Evolutionary conservation across 2,888 invertebrate genomes (phyloP), one percentile per base, ranked within the genome.

Genomic region (Drosophila niveifrons): DNA sequence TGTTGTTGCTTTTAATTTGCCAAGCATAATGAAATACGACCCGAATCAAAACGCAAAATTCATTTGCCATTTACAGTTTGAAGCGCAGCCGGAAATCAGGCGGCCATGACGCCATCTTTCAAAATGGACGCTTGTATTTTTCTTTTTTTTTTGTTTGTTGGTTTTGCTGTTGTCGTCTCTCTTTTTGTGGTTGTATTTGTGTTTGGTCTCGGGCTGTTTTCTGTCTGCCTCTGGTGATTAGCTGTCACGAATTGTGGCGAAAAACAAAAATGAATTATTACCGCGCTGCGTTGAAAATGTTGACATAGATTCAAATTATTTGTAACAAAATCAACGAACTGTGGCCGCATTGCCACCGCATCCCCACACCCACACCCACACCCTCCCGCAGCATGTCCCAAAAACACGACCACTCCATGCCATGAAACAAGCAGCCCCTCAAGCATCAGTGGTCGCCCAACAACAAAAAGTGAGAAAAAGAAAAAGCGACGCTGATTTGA

Each of bases 271-370:
- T 85, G 84, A 85, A 88, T 88, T 85, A 85, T 85, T 85, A 74
- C 81, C 70, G 73, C 74, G 76, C 66, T 57, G 76, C 69, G 74
- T 57, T 72, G 74, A 69, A 74, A 84, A 75, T 88, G 85, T 82
- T 88, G 84, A 88, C 86, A 88, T 85, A 88, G 86, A 84, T 85
- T 84, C 86, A 85, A 88, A 84, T 84, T 85, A 85, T 88, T 88
- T 86, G 78, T 88, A 72, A 85, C 82, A 68, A 76, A 85, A 64
- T 73, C 84, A 88, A 86, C 86, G 84, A 84, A 76, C 80, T 78
- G 80, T 82, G 66, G 52, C 78, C 58, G 28, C 23, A 43, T 9
- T 15, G 10, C 11, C 31, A 3, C 18, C 18, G 0, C 17, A 9
- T 7, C 31, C 8, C 13, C 18, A 34, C 10, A 9, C 9, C 31